A percentile compares a stretch with the other conserved stretches of the same genome.
These are phyloP conservation scores for Ligdia adustata DNA, from an alignment of 2,888 invertebrate species.

Conservation along the genomic window DNA sequence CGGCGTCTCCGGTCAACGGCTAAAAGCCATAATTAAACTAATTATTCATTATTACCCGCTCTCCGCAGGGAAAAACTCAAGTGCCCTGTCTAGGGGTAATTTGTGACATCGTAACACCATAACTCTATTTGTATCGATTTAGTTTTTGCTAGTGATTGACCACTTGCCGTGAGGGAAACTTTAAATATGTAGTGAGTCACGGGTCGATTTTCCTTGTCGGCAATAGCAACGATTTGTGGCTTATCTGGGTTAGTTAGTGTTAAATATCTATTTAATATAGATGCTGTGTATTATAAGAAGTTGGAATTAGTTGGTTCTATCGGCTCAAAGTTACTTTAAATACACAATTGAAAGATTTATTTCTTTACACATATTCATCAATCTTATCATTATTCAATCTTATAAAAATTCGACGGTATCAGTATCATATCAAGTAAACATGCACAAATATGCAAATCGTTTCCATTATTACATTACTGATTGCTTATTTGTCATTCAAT, in stretches of 20 bases:
- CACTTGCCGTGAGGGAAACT: slow-evolving; percentile 35
- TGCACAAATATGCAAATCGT: too few species aligned
- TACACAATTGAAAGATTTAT: too few species aligned
- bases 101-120: slow-evolving; percentile 58
- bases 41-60: slow-evolving; percentile 77
- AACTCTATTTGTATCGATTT: slow-evolving; percentile 62
- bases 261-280: too few species aligned
- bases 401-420: too few species aligned
- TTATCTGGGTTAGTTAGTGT: not conserved
- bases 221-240: slow-evolving; percentile 13
- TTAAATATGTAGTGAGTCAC: slow-evolving; percentile 27
- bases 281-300: too few species aligned
- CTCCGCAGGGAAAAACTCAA: slow-evolving; percentile 67
- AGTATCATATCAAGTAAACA: too few species aligned
- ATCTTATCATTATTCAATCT: too few species aligned
- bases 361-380: too few species aligned
- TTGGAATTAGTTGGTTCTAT: too few species aligned
- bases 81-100: slow-evolving; percentile 48
- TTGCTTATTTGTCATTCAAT: too few species aligned
- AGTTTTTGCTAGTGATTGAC: slow-evolving; percentile 47
- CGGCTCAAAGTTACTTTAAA: too few species aligned
- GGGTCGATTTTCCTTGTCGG: slow-evolving; percentile 17
- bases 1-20: slow-evolving; percentile 54
- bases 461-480: too few species aligned
- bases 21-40: slow-evolving; percentile 79